These are phyloP conservation scores for Calcarius ornatus DNA, from an alignment of 2,113 vertebrate species.

Conservation along the genomic window DNA sequence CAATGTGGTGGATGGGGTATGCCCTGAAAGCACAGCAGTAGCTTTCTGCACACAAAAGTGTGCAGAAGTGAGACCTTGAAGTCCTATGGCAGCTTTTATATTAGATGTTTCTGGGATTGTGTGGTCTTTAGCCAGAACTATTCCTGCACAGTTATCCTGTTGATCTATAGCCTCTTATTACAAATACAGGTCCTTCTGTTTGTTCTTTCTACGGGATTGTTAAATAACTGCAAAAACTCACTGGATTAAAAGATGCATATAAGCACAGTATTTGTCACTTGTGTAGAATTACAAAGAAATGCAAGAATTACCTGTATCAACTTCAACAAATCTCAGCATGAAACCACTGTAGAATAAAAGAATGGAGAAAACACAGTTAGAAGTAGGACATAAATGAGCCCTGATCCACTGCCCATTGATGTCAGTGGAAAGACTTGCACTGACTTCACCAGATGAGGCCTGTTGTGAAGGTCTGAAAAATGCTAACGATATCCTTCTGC, in stretches of 20 bases:
- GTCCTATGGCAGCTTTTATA: background rate
- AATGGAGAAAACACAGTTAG: slow-evolving; percentile 34
- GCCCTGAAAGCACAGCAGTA: background rate
- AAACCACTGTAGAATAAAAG: slow-evolving; percentile 6
- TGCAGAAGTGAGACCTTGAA: background rate
- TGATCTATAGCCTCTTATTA: background rate
- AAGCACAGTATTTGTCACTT: background rate
- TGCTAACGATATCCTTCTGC: background rate
- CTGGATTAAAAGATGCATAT: background rate
- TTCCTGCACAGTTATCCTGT: background rate
- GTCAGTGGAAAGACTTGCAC: slow-evolving; percentile 56
- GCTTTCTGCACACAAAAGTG: background rate
- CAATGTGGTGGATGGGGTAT: too few relatives aligned
- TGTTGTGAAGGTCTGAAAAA: slow-evolving; percentile 16
- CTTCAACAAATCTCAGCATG: background rate
- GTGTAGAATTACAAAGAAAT: background rate
- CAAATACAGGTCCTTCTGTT: background rate
- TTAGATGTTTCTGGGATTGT: background rate
- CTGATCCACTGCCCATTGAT: slow-evolving; percentile 52
- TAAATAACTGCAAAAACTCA: background rate
- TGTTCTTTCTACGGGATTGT: background rate
- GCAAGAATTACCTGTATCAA: background rate
- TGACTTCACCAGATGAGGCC: slow-evolving; percentile 26
- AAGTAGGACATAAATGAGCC: slow-evolving; percentile 21
- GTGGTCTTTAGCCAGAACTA: background rate